phyloP scores from a whole-genome alignment of 2,113 vertebrate species.

The Crotophaga sulcirostris region DNA sequence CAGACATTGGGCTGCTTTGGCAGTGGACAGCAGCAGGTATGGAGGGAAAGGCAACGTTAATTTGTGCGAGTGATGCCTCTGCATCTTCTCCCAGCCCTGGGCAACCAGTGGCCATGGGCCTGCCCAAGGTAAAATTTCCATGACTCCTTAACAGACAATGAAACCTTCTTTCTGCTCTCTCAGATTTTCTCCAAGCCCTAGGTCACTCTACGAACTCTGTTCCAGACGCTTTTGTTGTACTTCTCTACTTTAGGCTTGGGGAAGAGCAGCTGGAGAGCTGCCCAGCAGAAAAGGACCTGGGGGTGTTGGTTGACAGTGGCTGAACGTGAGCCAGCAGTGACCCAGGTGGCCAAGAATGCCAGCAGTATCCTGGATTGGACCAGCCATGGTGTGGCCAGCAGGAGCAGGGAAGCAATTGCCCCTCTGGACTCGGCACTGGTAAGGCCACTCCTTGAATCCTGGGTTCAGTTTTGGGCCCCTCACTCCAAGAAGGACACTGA shows the following conservation, averaged over 20 bases:
- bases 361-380: no score
- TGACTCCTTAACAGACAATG: background rate
- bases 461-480: no score
- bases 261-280: no score
- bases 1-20: background rate
- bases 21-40: background rate
- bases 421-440: no score
- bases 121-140: background rate
- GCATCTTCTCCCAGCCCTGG: background rate
- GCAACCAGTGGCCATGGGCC: background rate
- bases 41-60: background rate
- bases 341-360: no score
- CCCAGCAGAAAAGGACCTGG: no score
- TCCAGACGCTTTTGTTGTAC: background rate
- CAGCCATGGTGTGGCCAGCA: no score
- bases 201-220: background rate
- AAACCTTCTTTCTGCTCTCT: background rate
- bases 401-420: no score
- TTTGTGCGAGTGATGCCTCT: rapidly evolving
- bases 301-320: no score
- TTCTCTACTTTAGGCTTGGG: background rate
- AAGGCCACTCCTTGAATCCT: no score
- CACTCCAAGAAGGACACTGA: no score
- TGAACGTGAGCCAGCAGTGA: no score
- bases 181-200: background rate